Percentiles rank a stretch among this genome's conserved stretches.
Evolutionary conservation across 2,113 vertebrate genomes (phyloP).

Genomic region (Bos indicus): DNA sequence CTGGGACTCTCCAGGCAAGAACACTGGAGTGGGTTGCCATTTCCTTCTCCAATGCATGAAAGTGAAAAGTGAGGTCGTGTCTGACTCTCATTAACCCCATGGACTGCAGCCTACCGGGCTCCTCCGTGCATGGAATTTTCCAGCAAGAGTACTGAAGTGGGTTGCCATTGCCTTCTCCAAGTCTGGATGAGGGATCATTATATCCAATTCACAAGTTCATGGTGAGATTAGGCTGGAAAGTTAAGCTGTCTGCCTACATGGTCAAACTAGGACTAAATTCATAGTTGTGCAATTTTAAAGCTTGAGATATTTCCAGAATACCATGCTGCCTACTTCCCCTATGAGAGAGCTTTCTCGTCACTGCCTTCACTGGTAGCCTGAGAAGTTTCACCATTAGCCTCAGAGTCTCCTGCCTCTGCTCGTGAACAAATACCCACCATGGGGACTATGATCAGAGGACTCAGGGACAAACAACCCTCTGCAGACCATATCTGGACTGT

Average conservation of each 20-base stretch:
- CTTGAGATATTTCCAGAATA: not conserved
- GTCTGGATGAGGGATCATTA: not conserved
- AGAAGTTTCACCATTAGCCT: not conserved
- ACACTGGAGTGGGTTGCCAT: too few species aligned
- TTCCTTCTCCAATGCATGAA: too few species aligned
- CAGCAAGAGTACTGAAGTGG: too few species aligned
- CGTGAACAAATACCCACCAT: not conserved
- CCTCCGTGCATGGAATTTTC: too few species aligned
- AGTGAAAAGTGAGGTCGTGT: too few species aligned
- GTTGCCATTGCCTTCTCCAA: not conserved
- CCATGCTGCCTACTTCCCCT: not conserved
- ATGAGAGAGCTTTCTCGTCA: not conserved
- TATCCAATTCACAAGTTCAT: not conserved
- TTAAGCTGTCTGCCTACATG: not conserved
- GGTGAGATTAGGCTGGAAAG: not conserved
- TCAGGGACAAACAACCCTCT: not conserved
- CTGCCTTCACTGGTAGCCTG: not conserved
- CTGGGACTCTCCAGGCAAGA: too few species aligned
- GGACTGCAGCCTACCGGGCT: too few species aligned
- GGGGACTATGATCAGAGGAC: accelerated
- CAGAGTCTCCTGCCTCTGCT: not conserved
- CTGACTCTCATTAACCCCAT: too few species aligned
- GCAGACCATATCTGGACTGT: not conserved
- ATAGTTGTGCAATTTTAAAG: not conserved
- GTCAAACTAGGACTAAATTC: not conserved